These are phyloP conservation scores for Drosophila imparisetae DNA, from an alignment of 2,888 invertebrate genomes.

Conservation along the genomic window DNA sequence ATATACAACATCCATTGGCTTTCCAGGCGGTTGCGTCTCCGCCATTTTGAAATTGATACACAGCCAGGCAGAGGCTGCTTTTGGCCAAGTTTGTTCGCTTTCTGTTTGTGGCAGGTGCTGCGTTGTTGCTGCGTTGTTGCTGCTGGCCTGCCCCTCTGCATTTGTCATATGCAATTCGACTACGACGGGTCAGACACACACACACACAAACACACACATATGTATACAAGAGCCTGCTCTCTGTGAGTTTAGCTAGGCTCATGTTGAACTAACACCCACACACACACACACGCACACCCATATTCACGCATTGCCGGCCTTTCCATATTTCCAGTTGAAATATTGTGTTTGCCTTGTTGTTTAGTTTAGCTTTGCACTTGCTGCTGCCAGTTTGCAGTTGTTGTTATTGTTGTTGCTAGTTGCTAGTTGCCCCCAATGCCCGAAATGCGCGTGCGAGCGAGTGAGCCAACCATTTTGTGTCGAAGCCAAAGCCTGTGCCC, in stretches of 20 bases:
- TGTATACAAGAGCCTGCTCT: not conserved
- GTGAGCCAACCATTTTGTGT: constrained; percentile 44
- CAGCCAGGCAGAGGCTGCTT: constrained; percentile 42
- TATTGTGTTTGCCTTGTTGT: constrained; percentile 50
- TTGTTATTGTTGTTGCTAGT: not conserved
- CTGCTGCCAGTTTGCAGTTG: constrained; percentile 32
- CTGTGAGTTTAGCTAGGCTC: constrained; percentile 5
- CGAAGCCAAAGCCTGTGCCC: constrained; percentile 11
- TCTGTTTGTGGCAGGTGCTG: constrained; percentile 24
- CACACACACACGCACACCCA: constrained; percentile 13
- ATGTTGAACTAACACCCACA: constrained; percentile 1
- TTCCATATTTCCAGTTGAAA: constrained; percentile 78
- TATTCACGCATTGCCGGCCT: constrained; percentile 27
- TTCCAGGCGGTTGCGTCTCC: constrained; percentile 59
- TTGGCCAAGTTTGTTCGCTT: constrained; percentile 27
- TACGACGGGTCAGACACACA: constrained; percentile 46
- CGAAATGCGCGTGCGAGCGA: constrained; percentile 51
- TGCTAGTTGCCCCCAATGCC: not conserved
- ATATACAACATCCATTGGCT: constrained; percentile 23
- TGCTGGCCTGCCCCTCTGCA: constrained; percentile 25
- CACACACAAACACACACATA: constrained; percentile 5
- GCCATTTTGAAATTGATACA: constrained; percentile 78
- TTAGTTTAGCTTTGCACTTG: constrained; percentile 65
- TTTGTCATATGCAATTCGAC: constrained; percentile 54
- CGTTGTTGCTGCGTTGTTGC: constrained; percentile 12